phyloP scores from a whole-genome alignment of 1,140 invertebrate species.

The Zophobas morio region DNA sequence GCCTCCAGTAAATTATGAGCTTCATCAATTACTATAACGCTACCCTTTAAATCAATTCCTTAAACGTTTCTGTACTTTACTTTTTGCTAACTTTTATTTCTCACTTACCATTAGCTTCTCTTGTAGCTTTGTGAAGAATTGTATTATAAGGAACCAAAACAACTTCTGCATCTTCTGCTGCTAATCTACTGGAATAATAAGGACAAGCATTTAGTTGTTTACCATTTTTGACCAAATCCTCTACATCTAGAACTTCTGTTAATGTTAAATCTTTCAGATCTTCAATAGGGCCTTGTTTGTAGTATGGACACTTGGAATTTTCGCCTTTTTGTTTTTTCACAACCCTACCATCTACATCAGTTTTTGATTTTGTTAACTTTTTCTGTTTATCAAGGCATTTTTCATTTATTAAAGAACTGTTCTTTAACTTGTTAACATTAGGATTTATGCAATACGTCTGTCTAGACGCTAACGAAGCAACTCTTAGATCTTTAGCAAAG shows the following conservation, averaged over 20 bases:
- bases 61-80: not conserved
- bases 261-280: conserved; percentile 78
- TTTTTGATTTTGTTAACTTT: conserved; percentile 74
- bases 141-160: conserved; percentile 90
- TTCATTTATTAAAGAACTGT: conserved; percentile 92
- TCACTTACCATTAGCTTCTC: conserved; percentile 78
- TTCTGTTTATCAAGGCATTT: conserved; percentile 91
- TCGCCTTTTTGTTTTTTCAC: conserved; percentile 73
- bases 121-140: conserved; percentile 88
- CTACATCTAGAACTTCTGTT: conserved; percentile 87
- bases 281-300: conserved; percentile 76
- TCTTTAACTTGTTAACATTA: conserved; percentile 82
- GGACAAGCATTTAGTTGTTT: conserved; percentile 86
- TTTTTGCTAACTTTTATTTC: not conserved
- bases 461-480: conserved; percentile 92
- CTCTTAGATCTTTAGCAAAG: conserved; percentile 79
- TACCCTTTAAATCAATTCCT: conserved; percentile 86
- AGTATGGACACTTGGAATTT: conserved; percentile 77
- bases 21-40: conserved; percentile 95
- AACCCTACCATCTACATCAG: conserved; percentile 74
- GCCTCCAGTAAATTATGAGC: conserved; percentile 97
- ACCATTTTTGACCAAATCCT: conserved; percentile 84
- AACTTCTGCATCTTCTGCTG: conserved; percentile 85
- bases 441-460: conserved; percentile 94
- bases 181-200: conserved; percentile 90